Percentiles rank a stretch among this genome's conserved stretches.
Evolutionary conservation across 2,888 invertebrate species (phyloP).

Genomic region (Aphidoletes aphidimyza): DNA sequence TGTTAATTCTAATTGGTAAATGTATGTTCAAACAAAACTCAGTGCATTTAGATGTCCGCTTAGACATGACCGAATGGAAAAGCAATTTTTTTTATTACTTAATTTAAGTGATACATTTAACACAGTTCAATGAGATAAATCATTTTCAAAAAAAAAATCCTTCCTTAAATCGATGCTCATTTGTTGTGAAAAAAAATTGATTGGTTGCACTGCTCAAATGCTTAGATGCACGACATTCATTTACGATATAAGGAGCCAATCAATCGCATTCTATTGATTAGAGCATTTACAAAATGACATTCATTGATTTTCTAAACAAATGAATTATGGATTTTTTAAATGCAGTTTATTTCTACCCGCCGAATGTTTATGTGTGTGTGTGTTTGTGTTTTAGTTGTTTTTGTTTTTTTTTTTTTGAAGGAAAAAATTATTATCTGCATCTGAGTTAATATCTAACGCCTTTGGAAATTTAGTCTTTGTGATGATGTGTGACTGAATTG

Average conservation of each 20-base stretch:
- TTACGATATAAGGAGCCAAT: too few species aligned
- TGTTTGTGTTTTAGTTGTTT: not conserved
- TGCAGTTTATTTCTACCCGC: slow-evolving; percentile 8
- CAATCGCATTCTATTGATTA: not conserved
- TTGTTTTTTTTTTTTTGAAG: not conserved
- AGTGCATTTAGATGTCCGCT: too few species aligned
- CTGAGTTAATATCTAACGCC: not conserved
- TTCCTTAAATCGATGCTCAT: too few species aligned
- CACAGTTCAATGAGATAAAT: not conserved
- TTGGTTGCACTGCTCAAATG: too few species aligned
- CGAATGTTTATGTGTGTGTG: not conserved
- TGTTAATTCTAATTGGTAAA: too few species aligned
- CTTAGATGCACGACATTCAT: too few species aligned
- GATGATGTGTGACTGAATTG: slow-evolving; percentile 61
- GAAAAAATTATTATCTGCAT: not conserved
- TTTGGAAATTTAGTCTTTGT: slow-evolving; percentile 65
- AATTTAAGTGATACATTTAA: not conserved
- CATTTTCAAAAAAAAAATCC: too few species aligned
- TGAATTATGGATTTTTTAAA: not conserved
- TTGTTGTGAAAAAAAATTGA: too few species aligned
- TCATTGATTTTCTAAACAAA: not conserved
- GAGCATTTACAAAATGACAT: not conserved
- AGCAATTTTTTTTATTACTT: too few species aligned
- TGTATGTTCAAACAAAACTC: not conserved
- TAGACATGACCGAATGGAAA: too few species aligned